Evolutionary conservation across 2,888 invertebrate genomes (phyloP).

Genomic region (Dusona sp.): DNA sequence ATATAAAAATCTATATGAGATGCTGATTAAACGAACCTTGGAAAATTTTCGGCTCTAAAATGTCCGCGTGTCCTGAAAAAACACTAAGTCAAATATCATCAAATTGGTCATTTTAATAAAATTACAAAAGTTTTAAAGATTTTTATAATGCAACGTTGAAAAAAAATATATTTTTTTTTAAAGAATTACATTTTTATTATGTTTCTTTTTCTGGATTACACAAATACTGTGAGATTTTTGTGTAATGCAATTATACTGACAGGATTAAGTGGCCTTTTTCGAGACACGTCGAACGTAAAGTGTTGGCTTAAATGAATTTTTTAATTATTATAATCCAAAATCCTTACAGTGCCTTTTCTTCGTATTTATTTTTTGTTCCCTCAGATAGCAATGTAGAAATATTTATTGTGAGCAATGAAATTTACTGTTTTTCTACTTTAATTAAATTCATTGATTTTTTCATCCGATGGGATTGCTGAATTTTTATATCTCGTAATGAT

Average conservation of each 20-base stretch:
- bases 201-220: background rate
- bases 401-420: background rate
- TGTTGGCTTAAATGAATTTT: conserved; percentile 27
- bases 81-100: background rate
- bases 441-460: background rate
- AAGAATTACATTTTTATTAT: background rate
- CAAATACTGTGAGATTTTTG: background rate
- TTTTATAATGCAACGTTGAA: too few species aligned
- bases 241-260: background rate
- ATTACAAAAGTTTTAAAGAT: background rate
- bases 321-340: conserved; percentile 23
- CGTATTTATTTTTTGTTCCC: background rate
- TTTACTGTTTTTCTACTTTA: background rate
- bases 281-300: conserved; percentile 34
- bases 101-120: too few species aligned
- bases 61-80: conserved; percentile 36
- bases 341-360: background rate
- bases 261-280: conserved; percentile 14
- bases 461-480: background rate
- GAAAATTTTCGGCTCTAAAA: conserved; percentile 65
- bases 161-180: too few species aligned
- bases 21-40: conserved; percentile 78
- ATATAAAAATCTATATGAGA: conserved; percentile 64
- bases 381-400: background rate
- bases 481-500: background rate